These are phyloP conservation scores for Hybos culiciformis DNA, from an alignment of 2,888 invertebrate species.

Conservation along the genomic window DNA sequence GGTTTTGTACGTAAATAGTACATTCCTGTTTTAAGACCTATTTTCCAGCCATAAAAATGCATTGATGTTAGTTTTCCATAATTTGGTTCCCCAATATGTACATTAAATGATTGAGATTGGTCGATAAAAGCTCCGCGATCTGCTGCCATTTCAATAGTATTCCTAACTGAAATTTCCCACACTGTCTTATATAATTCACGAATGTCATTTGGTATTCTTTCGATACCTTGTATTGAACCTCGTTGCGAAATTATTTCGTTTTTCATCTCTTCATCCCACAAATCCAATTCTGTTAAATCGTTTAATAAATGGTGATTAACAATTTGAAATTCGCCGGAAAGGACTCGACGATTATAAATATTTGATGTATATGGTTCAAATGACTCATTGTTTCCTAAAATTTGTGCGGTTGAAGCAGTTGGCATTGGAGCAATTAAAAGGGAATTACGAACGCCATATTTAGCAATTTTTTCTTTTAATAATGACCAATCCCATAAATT, in stretches of 20 bases:
- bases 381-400: constrained; percentile 96
- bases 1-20: constrained; percentile 95
- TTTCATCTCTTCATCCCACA: constrained; percentile 95
- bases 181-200: constrained; percentile 88
- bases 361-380: constrained; percentile 98
- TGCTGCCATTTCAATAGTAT: constrained; percentile 90
- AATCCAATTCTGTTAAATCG: constrained; percentile 76
- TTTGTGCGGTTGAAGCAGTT: constrained; percentile 97
- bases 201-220: constrained; percentile 68
- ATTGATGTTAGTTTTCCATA: constrained; percentile 91
- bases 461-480: constrained; percentile 70
- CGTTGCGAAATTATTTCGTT: constrained; percentile 79
- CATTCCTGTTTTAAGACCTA: constrained; percentile 97
- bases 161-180: constrained; percentile 93
- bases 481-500: constrained; percentile 78
- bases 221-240: constrained; percentile 86
- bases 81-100: constrained; percentile 90
- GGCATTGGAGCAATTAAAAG: constrained; percentile 95
- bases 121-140: constrained; percentile 97
- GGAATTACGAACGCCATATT: constrained; percentile 86
- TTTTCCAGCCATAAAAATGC: constrained; percentile 96
- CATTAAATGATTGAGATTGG: constrained; percentile 95
- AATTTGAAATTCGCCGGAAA: constrained; percentile 91
- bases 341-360: constrained; percentile 83
- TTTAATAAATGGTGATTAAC: constrained; percentile 92